These are phyloP conservation scores for Rousettus leschenaultii DNA, from an alignment of 2,113 vertebrate species.

Conservation along the genomic window DNA sequence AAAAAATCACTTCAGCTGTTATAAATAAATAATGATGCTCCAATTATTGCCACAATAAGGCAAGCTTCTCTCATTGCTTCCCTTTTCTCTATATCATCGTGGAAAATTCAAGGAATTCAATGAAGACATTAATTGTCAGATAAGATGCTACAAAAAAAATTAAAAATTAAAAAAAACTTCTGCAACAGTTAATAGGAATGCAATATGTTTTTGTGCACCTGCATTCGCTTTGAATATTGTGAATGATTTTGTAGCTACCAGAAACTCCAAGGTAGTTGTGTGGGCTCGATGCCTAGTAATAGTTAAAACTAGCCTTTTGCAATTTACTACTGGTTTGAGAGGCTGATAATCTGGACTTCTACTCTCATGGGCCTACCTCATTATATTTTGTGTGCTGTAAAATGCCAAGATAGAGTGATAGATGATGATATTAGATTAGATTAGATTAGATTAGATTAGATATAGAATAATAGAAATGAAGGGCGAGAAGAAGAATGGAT, in stretches of 20 bases:
- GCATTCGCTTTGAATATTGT: conserved; percentile 62
- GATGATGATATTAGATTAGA: too few species aligned
- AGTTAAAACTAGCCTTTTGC: conserved; percentile 47
- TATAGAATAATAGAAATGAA: too few species aligned
- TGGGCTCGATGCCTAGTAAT: conserved; percentile 52
- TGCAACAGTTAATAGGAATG: conserved; percentile 50
- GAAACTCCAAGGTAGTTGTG: background rate
- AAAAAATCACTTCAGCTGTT: conserved; percentile 14
- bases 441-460: too few species aligned
- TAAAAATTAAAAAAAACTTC: background rate
- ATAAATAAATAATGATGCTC: conserved; percentile 44
- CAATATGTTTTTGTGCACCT: conserved; percentile 43
- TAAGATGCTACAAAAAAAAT: conserved; percentile 41
- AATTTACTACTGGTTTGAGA: conserved; percentile 58
- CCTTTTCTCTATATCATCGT: conserved; percentile 45
- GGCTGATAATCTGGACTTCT: conserved; percentile 63
- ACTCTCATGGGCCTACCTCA: conserved; percentile 61
- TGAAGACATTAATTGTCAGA: conserved; percentile 67
- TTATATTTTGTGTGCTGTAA: conserved; percentile 66
- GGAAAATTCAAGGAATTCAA: conserved; percentile 35
- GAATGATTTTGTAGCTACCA: background rate
- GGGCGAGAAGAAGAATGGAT: too few species aligned
- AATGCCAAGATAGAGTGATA: conserved; percentile 26
- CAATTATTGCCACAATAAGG: conserved; percentile 25
- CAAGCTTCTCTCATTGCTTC: background rate